Base-by-base conservation (phyloP, 1,140 invertebrate genomes). In the Choristoneura fumiferana region DNA sequence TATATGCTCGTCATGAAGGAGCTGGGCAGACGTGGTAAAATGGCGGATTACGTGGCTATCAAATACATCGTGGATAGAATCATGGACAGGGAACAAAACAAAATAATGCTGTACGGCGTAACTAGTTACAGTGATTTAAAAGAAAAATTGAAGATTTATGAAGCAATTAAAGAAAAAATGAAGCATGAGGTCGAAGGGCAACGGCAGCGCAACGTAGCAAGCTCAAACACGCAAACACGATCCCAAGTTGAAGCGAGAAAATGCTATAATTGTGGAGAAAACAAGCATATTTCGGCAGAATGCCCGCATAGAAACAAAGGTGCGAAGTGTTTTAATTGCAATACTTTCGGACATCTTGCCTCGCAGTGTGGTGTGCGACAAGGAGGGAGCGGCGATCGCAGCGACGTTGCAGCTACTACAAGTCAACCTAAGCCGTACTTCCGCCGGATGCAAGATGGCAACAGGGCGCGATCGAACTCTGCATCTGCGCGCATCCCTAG, bases 261-360 rank as follows among this genome's bases (percentile, higher is more conserved):
- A 33, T 80, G 77, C 40, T 78, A 43, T 35, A 71, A 65, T 18
- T 80, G 75, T 52, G 75, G 77, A 10, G 62, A 34, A 5, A 58
- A 58, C 9, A 63, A 59, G 39, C 75, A 80, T 58, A 14, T 54
- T 14, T 65, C 69, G 0, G 5, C 13, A 0, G 58, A 65, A 0
- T 78, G 76, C 53, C 53, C 54, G 8, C 33, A 64, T 13, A 78
- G 73, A 33, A 36, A 58, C 0, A 59, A 67, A 55, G 75, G 69
- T 8, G 12, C 40, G 8, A 73, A 68, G 55, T 81, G 75, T 54
- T 81, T 74, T 37, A 57, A 60, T 1, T 81, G 73, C 43, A 63
- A 66, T 33, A 37, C 55, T 2, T 67, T 58, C 15, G 64, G 64
- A 4, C 64, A 67, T 54, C 54, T 60, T 36, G 54, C 52, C 8